phyloP scores from a whole-genome alignment of 2,113 vertebrate species.

The Mobula birostris region DNA sequence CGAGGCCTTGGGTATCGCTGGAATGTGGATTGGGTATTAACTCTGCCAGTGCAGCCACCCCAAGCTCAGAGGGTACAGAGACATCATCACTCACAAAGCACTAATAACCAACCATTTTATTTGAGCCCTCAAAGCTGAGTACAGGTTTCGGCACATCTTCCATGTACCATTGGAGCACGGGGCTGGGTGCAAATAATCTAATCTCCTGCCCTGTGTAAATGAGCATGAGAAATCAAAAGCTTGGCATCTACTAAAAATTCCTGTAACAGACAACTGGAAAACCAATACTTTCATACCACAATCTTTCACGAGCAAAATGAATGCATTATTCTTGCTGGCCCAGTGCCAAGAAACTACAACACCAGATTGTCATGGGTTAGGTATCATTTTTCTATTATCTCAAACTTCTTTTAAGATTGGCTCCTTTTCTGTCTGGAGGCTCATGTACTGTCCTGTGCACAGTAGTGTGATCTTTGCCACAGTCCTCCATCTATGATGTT shows the following conservation, averaged over 20 bases:
- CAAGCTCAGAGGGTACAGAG: not conserved
- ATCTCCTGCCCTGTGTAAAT: not conserved
- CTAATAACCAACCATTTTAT: slow-evolving; percentile 12
- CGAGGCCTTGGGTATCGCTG: not conserved
- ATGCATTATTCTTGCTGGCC: slow-evolving; percentile 6
- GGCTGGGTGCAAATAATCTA: not conserved
- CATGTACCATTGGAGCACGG: not conserved
- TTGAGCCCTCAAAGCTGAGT: slow-evolving; percentile 15
- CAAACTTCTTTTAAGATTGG: not conserved
- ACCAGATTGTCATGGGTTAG: not conserved
- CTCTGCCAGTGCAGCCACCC: not conserved
- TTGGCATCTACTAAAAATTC: not conserved
- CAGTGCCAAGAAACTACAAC: not conserved
- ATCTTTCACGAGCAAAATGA: not conserved
- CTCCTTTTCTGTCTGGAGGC: not conserved
- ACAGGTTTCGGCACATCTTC: slow-evolving; percentile 5
- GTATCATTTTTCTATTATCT: not conserved
- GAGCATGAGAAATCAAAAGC: slow-evolving; percentile 22
- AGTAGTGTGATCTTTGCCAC: not conserved
- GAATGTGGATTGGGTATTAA: not conserved
- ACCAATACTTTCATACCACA: not conserved
- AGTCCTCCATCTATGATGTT: not conserved
- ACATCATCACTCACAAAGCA: slow-evolving; percentile 1
- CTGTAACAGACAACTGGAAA: not conserved
- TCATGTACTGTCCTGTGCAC: not conserved